Evolutionary conservation across 2,113 vertebrate genomes (phyloP), one percentile per base, ranked within the genome.

Genomic region (Loxodonta africana): DNA sequence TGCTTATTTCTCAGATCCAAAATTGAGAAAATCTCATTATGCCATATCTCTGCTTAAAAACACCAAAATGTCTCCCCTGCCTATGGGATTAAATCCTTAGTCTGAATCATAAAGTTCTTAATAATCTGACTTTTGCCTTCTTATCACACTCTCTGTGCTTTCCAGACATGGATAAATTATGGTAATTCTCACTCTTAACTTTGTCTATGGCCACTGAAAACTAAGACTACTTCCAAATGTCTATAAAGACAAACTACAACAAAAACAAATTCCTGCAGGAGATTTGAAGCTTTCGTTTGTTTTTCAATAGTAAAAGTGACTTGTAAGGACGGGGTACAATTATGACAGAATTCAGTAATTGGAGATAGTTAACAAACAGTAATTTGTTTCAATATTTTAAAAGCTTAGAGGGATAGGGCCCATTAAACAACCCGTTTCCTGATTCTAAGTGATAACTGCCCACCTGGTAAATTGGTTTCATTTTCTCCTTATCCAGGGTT

Each of bases 331-430:
- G 44, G 28, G 1, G 28, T 77, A 25, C 4, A 82, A 90, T 92
- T 95, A 53, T 53, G 85, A 88, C 48, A 94, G 65, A 97, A 92
- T 84, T 87, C 51, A 77, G 48, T 95, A 87, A 95, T 77, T 91
- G 71, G 81, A 91, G 33, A 62, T 84, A 97, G 94, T 91, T 95
- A 11, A 9, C 8, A 71, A 73, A 44, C 33, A 60, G 51, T 90
- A 93, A 95, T 94, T 93, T 95, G 60, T 96, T 95, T 88, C 53
- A 89, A 85, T 65, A 44, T 84, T 82, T 91, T 93, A 96, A 95
- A 96, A 90, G 76, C 74, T 81, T 91, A 89, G 63, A 91, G 9
- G 63, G 62, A 96, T 18, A 48, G 33, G 65, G 46, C 11, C 25
- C 63, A 33, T 94, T 90, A 94, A 96, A 91, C n/a, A 91, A 77